Evolutionary conservation across 1,140 invertebrate genomes (phyloP).

Genomic region (Grapholita molesta): DNA sequence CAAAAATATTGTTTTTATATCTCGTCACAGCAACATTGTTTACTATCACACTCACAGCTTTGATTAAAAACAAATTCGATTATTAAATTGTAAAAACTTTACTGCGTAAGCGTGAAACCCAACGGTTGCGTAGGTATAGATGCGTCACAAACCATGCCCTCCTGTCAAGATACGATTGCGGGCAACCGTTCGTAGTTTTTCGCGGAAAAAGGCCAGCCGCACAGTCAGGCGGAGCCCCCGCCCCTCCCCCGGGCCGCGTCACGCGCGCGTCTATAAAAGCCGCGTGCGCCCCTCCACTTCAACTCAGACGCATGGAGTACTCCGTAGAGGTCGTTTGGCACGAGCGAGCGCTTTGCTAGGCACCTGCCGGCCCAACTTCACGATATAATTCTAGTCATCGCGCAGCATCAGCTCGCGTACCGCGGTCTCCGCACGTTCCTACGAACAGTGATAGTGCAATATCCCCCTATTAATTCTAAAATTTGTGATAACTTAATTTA

Average conservation of each 20-base stretch:
- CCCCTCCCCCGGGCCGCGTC: slow-evolving; percentile 57
- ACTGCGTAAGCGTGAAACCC: slow-evolving; percentile 42
- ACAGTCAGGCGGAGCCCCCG: slow-evolving; percentile 41
- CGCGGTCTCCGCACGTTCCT: slow-evolving; percentile 76
- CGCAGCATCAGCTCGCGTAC: slow-evolving; percentile 69
- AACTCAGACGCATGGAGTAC: slow-evolving; percentile 79
- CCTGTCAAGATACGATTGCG: slow-evolving; percentile 41
- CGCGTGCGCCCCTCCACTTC: slow-evolving; percentile 64
- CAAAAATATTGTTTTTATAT: not conserved
- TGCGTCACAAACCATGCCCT: slow-evolving; percentile 54
- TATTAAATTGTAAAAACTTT: not conserved
- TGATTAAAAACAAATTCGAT: not conserved
- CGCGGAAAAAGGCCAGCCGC: slow-evolving; percentile 63
- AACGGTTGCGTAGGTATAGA: slow-evolving; percentile 49
- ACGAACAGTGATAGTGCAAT: slow-evolving; percentile 78
- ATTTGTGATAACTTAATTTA: slow-evolving; percentile 77
- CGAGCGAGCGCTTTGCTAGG: slow-evolving; percentile 79
- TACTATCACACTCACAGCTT: not conserved
- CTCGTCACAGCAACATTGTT: not conserved
- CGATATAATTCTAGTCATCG: slow-evolving; percentile 77
- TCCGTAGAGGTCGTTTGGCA: slow-evolving; percentile 80
- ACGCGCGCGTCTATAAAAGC: slow-evolving; percentile 75
- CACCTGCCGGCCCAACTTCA: slow-evolving; percentile 76
- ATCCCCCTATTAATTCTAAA: slow-evolving; percentile 64
- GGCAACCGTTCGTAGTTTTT: slow-evolving; percentile 62